Base-by-base conservation (phyloP, 2,888 invertebrate genomes). In the Acrobasis suavella region DNA sequence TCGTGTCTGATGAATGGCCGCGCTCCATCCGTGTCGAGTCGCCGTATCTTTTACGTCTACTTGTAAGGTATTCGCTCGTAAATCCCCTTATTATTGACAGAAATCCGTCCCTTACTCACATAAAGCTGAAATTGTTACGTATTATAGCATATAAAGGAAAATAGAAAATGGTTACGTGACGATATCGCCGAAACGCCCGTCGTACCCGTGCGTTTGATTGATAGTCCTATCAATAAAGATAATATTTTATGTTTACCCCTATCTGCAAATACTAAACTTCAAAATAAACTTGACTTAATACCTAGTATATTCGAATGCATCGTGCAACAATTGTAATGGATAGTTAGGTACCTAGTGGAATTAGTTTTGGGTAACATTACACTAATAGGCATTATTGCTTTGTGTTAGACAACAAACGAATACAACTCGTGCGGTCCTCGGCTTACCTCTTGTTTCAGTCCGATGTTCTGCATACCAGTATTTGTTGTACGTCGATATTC, bases 81-180 rank as follows among this genome's bases (percentile, higher is more conserved):
- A 83, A 82, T 78, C 74, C 72, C 72, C 76, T 72, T 78, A 79
- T 81, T 82, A 84, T 83, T 80, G 81, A 78, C 82, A 79, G 74
- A 79, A 82, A 83, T 82, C 78, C 80, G 74, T 76, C 76, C 80
- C 77, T 75, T 64, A 72, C 71, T 75, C 73, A 73, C 76, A 81
- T 83, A 82, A 83, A 84, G 74, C 73, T 78, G 72, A 78, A 82
- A 81, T 82, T 81, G 84, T 80, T 74, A 75, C 74, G 73, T 71
- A 72, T 77, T 78, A 80, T 76, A 76, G 74, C 79, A 81, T 85
- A 83, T 85, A 83, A 81, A 82, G 77, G 78, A 79, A 82, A 83
- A 85, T 83, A 84, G 81, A 82, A 80, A 78, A 78, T 65, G 66
- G 75, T 79, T 80, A 80, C 75, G 80, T 78, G 79, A 73, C 71